Base-by-base conservation (phyloP, 2,797 vertebrate species). In the Loris lydekkerianus region DNA sequence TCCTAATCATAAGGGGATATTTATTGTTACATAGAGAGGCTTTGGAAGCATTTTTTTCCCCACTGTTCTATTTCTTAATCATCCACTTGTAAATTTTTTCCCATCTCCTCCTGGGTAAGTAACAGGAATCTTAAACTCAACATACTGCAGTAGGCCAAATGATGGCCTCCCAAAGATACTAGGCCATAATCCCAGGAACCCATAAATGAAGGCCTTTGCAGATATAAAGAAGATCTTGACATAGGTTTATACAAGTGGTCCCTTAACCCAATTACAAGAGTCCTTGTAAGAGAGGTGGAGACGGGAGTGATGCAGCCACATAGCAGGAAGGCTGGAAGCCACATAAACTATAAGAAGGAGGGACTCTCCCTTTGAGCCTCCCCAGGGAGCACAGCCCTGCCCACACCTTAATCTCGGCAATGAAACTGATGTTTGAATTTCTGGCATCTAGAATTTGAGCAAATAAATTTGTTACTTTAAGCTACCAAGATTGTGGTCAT, bases 11-110 rank as follows among this genome's bases (percentile, higher is more conserved):
- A 80, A 75, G 23, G 43, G 5, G 21, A 75, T 40, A 27, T 63
- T 49, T 46, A 69, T 37, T 72, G n/a, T 78, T 83, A 72, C 5
- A 65, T 65, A 73, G 0, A 17, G 20, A 80, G 11, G 9, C 15
- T 56, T 56, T 89, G 73, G 60, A 94, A 87, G 10, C 29, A 46
- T 90, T 49, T 49, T 49, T 78, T 61, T 20, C 87, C 20, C 69
- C 58, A n/a, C 15, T 72, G 23, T 10, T 69, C 49, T 7, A 34
- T 49, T 83, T 90, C n/a, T 77, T 49, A 75, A 37, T 43, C 34
- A 56, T 2, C 3, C 8, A 23, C 10, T 31, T 63, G 49, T 72
- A 58, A 61, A 85, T 65, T 89, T 25, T 63, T 81, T 37, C 49
- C 27, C 29, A 17, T 82, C 14, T 75, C 67, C 23, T 37, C 6